Evolutionary conservation across 2,797 vertebrate species (phyloP).

Genomic region (Perodicticus potto): DNA sequence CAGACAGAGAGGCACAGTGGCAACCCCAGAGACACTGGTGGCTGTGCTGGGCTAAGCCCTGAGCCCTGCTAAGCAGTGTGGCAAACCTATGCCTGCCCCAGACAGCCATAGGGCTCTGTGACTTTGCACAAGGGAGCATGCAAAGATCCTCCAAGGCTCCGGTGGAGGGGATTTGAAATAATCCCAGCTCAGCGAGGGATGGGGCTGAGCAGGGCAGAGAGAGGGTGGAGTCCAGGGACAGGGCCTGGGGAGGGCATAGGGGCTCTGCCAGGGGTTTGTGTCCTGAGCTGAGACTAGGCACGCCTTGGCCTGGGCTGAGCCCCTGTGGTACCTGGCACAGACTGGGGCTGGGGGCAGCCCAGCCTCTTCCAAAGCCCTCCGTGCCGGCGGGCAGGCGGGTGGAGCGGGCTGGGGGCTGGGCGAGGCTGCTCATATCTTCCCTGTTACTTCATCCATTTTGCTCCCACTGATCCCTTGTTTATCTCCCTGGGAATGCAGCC

Average conservation of each 20-base stretch:
- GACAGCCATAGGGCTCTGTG: background rate
- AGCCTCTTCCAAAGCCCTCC: conserved; percentile 60
- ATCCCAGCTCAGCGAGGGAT: background rate
- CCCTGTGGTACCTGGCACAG: conserved; percentile 62
- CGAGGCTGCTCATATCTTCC: conserved; percentile 82
- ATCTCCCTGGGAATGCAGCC: conserved; percentile 77
- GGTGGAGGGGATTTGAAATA: background rate
- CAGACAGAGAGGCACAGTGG: background rate
- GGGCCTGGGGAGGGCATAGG: background rate
- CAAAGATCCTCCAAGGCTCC: background rate
- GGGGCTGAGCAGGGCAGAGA: background rate
- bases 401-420: conserved; percentile 68
- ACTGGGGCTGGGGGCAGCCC: background rate
- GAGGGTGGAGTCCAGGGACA: background rate
- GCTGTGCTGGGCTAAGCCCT: background rate
- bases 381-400: background rate
- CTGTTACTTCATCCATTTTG: conserved; percentile 84
- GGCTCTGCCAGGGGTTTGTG: background rate
- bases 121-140: background rate
- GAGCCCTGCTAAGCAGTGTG: background rate
- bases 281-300: background rate
- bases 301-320: conserved; percentile 20
- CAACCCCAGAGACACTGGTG: background rate
- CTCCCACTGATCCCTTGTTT: conserved; percentile 80
- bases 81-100: background rate